Percentiles rank a stretch among this genome's conserved stretches.
Conservation (phyloP, 2,113 vertebrate genomes). For the Ivindomyrus marchei region DNA sequence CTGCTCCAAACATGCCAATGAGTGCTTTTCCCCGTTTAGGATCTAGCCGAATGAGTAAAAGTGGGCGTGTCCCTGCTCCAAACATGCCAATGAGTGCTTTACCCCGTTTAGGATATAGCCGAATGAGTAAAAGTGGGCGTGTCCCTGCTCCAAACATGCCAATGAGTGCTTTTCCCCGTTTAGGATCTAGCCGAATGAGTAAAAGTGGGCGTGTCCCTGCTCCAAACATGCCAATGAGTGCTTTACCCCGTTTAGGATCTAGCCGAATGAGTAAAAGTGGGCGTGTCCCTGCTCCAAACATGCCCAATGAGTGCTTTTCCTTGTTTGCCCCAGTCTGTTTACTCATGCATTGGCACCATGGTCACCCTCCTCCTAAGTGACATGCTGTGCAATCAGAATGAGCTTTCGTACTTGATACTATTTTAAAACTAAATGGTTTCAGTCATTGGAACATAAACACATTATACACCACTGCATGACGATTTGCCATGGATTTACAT, state of each 20-base stretch:
- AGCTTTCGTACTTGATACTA: neutral
- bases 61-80: conserved; percentile 31
- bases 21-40: conserved; percentile 38
- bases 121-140: conserved; percentile 30
- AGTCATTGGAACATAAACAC: neutral
- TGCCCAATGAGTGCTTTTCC: conserved; percentile 24
- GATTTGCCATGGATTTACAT: neutral
- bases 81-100: conserved; percentile 17
- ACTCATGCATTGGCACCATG: neutral
- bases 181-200: conserved; percentile 44
- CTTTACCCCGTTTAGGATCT: conserved; percentile 44
- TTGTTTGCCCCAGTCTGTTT: conserved; percentile 44
- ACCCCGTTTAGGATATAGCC: conserved; percentile 44
- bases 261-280: conserved; percentile 19
- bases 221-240: conserved; percentile 20
- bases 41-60: neutral
- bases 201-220: conserved; percentile 31
- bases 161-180: neutral
- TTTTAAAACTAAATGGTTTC: neutral
- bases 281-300: conserved; percentile 29
- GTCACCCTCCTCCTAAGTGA: neutral
- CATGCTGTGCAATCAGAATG: neutral
- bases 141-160: conserved; percentile 20
- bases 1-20: conserved; percentile 19
- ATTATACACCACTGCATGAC: neutral